phyloP scores from a whole-genome alignment of 2,797 vertebrate genomes.

The Enoplosus armatus region DNA sequence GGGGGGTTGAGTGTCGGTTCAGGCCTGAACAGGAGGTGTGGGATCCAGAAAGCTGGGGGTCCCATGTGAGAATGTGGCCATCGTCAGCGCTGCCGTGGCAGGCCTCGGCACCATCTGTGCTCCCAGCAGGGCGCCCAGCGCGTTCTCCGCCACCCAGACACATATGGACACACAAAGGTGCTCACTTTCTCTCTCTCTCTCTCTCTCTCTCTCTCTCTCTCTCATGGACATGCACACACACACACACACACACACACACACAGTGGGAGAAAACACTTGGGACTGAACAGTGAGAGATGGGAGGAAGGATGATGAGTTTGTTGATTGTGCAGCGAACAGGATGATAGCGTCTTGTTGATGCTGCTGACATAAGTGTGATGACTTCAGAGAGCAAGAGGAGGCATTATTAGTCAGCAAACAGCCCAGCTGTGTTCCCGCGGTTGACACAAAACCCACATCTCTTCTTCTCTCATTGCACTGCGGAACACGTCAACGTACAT shows the following conservation, averaged over 20 bases:
- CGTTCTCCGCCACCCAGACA: slow-evolving; percentile 74
- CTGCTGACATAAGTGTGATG: slow-evolving; percentile 70
- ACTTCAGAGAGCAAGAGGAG: slow-evolving; percentile 56
- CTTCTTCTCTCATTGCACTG: slow-evolving; percentile 28
- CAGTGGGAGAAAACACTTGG: slow-evolving; percentile 33
- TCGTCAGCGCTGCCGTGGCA: slow-evolving; percentile 79
- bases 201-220: slow-evolving; percentile 60
- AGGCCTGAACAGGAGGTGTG: slow-evolving; percentile 86
- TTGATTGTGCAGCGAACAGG: slow-evolving; percentile 59
- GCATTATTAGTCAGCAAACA: slow-evolving; percentile 76
- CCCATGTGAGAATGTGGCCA: slow-evolving; percentile 87
- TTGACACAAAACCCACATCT: slow-evolving; percentile 30
- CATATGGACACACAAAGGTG: slow-evolving; percentile 83
- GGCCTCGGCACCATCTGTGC: slow-evolving; percentile 85
- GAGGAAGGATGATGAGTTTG: slow-evolving; percentile 65
- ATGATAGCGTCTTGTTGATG: slow-evolving; percentile 59
- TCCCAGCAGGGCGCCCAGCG: slow-evolving; percentile 80
- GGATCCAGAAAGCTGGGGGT: slow-evolving; percentile 84
- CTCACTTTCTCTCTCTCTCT: slow-evolving; percentile 60
- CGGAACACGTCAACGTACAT: not conserved
- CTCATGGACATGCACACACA: slow-evolving; percentile 27
- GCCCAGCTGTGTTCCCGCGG: slow-evolving; percentile 68
- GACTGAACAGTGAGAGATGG: slow-evolving; percentile 29
- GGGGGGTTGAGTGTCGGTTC: slow-evolving; percentile 57
- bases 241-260: slow-evolving; percentile 19